phyloP scores from a whole-genome alignment of 1,140 invertebrate species.

The Pogonomyrmex barbatus region DNA sequence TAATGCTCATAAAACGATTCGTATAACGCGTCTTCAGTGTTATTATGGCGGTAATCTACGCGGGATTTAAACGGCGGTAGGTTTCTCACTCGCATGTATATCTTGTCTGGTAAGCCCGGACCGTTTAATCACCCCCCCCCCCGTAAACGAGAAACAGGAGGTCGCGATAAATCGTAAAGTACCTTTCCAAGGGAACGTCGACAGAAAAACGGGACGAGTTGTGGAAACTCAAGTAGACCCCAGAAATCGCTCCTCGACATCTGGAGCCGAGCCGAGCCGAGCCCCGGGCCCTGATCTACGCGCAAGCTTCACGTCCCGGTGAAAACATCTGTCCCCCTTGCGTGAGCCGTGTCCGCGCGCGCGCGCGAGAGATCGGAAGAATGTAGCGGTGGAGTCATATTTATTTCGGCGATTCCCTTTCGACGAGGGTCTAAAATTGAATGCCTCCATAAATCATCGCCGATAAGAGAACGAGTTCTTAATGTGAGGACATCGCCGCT shows the following conservation, averaged over 20 bases:
- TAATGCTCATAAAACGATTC: slow-evolving; percentile 35
- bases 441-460: slow-evolving; percentile 75
- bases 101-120: slow-evolving; percentile 20
- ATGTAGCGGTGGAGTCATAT: slow-evolving; percentile 64
- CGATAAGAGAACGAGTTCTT: slow-evolving; percentile 78
- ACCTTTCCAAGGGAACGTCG: slow-evolving; percentile 39
- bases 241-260: slow-evolving; percentile 62
- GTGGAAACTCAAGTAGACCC: slow-evolving; percentile 44
- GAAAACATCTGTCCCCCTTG: slow-evolving; percentile 71
- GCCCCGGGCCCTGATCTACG: background rate
- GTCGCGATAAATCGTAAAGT: slow-evolving; percentile 62
- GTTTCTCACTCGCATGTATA: background rate
- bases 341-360: slow-evolving; percentile 49
- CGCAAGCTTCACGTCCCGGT: slow-evolving; percentile 37
- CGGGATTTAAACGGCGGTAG: slow-evolving; percentile 38
- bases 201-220: slow-evolving; percentile 58
- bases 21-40: slow-evolving; percentile 2
- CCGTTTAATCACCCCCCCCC: slow-evolving; percentile 41
- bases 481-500: slow-evolving; percentile 77
- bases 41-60: slow-evolving; percentile 29
- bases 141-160: slow-evolving; percentile 58
- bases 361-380: slow-evolving; percentile 39
- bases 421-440: slow-evolving; percentile 75
- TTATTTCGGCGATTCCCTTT: slow-evolving; percentile 76
- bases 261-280: slow-evolving; percentile 29